A percentile compares a stretch with the other conserved stretches of the same genome.
Conservation (phyloP, 2,113 vertebrate genomes). For the Notechis scutatus region DNA sequence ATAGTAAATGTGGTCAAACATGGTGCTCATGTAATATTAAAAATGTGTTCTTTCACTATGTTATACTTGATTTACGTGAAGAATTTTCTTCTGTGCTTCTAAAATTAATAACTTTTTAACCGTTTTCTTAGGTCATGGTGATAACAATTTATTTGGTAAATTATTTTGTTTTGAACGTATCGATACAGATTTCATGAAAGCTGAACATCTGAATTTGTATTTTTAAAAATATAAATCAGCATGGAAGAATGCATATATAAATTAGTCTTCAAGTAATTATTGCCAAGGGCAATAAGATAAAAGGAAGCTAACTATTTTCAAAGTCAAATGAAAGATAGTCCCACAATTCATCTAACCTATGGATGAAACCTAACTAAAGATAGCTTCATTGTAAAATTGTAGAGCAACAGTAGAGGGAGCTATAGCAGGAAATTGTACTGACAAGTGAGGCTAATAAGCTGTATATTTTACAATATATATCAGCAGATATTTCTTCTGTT, state of each 20-base stretch:
- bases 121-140: background rate
- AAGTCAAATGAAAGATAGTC: background rate
- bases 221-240: background rate
- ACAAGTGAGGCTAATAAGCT: background rate
- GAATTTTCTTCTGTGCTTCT: background rate
- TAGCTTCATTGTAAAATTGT: background rate
- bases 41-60: background rate
- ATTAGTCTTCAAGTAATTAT: background rate
- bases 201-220: background rate
- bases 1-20: background rate
- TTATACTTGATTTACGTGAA: background rate
- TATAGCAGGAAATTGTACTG: background rate
- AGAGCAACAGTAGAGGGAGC: background rate
- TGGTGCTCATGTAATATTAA: background rate
- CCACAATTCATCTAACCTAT: background rate
- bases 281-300: background rate
- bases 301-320: background rate
- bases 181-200: background rate
- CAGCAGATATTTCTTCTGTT: background rate
- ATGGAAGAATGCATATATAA: background rate
- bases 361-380: background rate
- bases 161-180: background rate
- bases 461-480: background rate
- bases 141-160: background rate
- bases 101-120: background rate